Evolutionary conservation across 2,888 invertebrate genomes (phyloP).

Genomic region (Toxonevra muliebris): DNA sequence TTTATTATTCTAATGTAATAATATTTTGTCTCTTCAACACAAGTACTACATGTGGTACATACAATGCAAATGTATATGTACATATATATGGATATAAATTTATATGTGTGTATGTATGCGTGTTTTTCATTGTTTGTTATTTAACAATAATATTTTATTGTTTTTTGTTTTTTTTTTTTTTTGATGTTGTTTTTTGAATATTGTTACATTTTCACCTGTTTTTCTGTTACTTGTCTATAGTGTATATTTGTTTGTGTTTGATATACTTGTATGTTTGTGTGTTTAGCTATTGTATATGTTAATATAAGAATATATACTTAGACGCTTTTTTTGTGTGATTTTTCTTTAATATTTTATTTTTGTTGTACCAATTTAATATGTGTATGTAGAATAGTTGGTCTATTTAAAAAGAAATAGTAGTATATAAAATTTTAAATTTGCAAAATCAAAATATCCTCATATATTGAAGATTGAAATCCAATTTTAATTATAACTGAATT

Average conservation of each 20-base stretch:
- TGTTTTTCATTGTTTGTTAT: conserved; percentile 33
- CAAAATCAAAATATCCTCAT: too few species aligned
- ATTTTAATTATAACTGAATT: too few species aligned
- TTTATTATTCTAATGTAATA: conserved; percentile 34
- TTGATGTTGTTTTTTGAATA: conserved; percentile 8
- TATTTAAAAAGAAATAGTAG: too few species aligned
- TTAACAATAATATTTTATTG: conserved; percentile 43
- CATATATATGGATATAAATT: background rate
- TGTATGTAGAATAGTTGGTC: too few species aligned
- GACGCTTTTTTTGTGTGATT: too few species aligned
- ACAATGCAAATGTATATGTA: conserved; percentile 21
- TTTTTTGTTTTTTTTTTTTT: conserved; percentile 27
- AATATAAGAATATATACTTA: too few species aligned
- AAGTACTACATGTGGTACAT: background rate
- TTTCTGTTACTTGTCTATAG: conserved; percentile 29
- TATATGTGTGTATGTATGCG: conserved; percentile 20
- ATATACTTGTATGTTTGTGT: conserved; percentile 9
- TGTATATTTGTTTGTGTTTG: conserved; percentile 37
- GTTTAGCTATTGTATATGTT: background rate
- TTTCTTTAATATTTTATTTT: too few species aligned
- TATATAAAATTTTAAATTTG: too few species aligned
- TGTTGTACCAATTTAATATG: too few species aligned
- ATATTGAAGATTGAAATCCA: too few species aligned
- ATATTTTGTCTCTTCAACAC: conserved; percentile 29
- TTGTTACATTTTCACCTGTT: conserved; percentile 39